A percentile compares a stretch with the other conserved stretches of the same genome.
Evolutionary conservation across 2,113 vertebrate genomes (phyloP).

Genomic region (Sminthopsis crassicaudata): DNA sequence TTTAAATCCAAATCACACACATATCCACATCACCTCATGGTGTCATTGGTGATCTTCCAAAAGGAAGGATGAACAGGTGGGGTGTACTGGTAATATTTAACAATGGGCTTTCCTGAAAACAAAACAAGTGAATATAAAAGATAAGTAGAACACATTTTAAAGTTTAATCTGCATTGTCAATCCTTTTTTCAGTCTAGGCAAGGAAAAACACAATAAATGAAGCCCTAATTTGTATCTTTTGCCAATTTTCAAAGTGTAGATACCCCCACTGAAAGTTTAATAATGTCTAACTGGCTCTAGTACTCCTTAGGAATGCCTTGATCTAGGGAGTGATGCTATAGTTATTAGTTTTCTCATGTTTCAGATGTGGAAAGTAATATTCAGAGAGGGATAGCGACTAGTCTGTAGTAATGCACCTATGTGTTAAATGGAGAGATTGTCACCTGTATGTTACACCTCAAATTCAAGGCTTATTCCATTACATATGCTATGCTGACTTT

Average conservation of each 20-base stretch:
- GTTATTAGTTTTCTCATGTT: neutral
- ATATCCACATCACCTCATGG: neutral
- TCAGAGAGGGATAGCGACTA: neutral
- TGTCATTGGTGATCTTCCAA: neutral
- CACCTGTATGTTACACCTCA: neutral
- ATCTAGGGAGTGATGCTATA: neutral
- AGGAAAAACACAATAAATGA: neutral
- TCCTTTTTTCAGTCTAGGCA: neutral
- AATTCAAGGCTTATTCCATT: neutral
- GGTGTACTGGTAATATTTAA: neutral
- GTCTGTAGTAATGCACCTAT: neutral
- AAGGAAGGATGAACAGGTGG: neutral
- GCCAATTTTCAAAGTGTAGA: neutral
- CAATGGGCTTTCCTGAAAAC: neutral
- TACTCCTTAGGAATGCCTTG: neutral
- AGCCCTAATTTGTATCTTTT: neutral
- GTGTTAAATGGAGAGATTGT: neutral
- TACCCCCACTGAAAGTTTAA: neutral
- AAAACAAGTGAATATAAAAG: neutral
- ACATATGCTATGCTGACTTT: neutral
- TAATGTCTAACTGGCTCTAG: neutral
- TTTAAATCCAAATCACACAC: neutral
- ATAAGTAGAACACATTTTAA: neutral
- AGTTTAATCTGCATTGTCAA: neutral
- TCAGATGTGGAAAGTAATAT: neutral